phyloP scores from a whole-genome alignment of 2,888 invertebrate genomes.

The Villa cingulata region DNA sequence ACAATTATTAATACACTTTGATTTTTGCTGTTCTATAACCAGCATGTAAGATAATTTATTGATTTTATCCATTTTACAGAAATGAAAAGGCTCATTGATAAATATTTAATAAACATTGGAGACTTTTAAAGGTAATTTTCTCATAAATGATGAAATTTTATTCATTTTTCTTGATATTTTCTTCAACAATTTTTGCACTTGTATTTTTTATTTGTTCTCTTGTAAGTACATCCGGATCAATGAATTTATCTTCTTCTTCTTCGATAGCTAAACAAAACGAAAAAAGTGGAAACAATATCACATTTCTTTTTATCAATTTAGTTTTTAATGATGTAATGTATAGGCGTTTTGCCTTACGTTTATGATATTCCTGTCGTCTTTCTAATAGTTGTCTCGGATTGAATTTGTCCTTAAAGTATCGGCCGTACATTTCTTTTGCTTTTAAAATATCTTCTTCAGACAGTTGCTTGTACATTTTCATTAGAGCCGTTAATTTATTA shows the following conservation, averaged over 20 bases:
- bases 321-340: no score
- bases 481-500: constrained; percentile 8
- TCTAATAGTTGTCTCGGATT: neutral
- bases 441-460: neutral
- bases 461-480: constrained; percentile 5
- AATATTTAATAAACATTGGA: no score
- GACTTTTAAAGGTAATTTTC: no score
- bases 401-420: neutral
- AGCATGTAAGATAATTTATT: no score
- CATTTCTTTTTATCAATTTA: neutral
- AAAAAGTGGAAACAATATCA: neutral
- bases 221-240: constrained; percentile 17
- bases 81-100: no score
- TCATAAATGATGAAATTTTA: constrained; percentile 6
- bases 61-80: no score
- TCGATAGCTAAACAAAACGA: neutral
- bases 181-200: constrained; percentile 30
- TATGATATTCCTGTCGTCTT: neutral
- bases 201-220: constrained; percentile 29
- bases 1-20: no score
- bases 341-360: no score
- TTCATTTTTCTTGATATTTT: constrained; percentile 28
- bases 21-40: no score
- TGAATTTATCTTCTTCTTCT: neutral
- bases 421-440: neutral